A percentile compares a stretch with the other conserved stretches of the same genome.
Conservation (phyloP, 2,113 vertebrate genomes). For the Clarias batrachus region DNA sequence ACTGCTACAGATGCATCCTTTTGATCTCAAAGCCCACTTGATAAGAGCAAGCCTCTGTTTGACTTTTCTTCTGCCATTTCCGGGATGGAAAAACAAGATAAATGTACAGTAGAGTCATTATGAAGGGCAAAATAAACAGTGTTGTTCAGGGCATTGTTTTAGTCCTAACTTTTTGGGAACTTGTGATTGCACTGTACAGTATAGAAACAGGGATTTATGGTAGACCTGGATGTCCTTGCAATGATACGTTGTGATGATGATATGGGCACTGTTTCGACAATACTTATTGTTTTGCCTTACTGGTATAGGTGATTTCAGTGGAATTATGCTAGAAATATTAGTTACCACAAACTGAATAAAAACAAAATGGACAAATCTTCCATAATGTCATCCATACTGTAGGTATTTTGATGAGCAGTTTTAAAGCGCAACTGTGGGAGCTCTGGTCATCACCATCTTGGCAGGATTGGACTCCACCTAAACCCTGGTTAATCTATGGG, state of each 20-base stretch:
- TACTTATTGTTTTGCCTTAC: neutral
- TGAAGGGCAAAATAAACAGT: conserved; percentile 25
- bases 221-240: neutral
- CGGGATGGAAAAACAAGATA: conserved; percentile 35
- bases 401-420: too few species aligned
- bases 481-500: too few species aligned
- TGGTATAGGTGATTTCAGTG: neutral
- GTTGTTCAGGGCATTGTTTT: neutral
- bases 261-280: neutral
- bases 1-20: conserved; percentile 37
- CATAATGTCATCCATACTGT: too few species aligned
- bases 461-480: too few species aligned
- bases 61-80: conserved; percentile 18
- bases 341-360: neutral
- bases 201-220: neutral
- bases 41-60: conserved; percentile 10
- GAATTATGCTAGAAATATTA: neutral
- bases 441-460: too few species aligned
- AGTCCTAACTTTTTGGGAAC: neutral
- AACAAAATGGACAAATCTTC: too few species aligned
- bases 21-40: conserved; percentile 57
- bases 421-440: too few species aligned
- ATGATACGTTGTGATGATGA: neutral
- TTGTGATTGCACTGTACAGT: neutral
- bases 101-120: conserved; percentile 17